These are phyloP conservation scores for Nymphalis io DNA, from an alignment of 1,140 invertebrate genomes.

Conservation along the genomic window DNA sequence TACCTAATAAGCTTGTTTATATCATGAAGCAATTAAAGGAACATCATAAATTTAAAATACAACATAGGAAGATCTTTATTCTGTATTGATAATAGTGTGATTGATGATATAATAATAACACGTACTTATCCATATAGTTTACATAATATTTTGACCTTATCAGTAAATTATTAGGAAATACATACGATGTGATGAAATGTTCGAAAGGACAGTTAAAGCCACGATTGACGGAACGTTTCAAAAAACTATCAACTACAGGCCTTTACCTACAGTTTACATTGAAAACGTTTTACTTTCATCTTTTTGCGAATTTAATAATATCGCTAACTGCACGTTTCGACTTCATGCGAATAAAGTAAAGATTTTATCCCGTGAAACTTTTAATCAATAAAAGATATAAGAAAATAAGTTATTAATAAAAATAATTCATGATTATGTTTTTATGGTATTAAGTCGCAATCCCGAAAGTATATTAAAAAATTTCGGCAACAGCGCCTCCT, in stretches of 20 bases:
- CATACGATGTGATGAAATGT: slow-evolving; percentile 10
- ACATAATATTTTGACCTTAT: slow-evolving; percentile 69
- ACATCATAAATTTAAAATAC: not conserved
- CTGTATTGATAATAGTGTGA: slow-evolving; percentile 42
- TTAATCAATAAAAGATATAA: too few species aligned
- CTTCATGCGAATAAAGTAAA: too few species aligned
- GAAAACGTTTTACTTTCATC: not conserved
- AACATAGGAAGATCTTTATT: slow-evolving; percentile 12
- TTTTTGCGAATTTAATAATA: not conserved
- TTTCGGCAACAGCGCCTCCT: too few species aligned
- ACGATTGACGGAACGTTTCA: not conserved
- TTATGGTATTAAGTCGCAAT: too few species aligned
- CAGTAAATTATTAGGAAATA: slow-evolving; percentile 27
- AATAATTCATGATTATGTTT: too few species aligned
- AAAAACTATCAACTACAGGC: not conserved
- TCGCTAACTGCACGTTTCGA: too few species aligned
- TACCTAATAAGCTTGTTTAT: not conserved
- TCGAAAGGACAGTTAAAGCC: not conserved
- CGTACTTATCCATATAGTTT: slow-evolving; percentile 61
- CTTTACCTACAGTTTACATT: not conserved
- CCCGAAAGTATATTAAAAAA: too few species aligned
- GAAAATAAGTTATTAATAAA: too few species aligned
- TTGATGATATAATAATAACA: slow-evolving; percentile 61
- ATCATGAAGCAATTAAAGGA: slow-evolving; percentile 3
- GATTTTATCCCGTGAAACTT: too few species aligned